Evolutionary conservation across 2,113 vertebrate genomes (phyloP).

Genomic region (Indri indri): DNA sequence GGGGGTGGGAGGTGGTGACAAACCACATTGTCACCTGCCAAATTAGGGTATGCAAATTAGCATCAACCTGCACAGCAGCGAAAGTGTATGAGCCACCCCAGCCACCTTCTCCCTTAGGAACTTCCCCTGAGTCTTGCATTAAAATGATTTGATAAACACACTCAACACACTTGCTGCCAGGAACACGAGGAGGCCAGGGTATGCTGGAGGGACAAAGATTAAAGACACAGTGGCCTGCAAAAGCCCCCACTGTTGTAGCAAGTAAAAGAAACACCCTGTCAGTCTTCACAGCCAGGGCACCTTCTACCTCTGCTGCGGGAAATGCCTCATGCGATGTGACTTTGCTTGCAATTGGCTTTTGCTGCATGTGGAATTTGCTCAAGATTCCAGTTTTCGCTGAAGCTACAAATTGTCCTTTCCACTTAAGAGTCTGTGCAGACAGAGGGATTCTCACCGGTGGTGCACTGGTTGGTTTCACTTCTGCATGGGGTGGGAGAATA

Average conservation of each 20-base stretch:
- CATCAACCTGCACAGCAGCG: not conserved
- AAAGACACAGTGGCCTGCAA: not conserved
- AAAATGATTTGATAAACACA: not conserved
- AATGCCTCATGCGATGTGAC: not conserved
- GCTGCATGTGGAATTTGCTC: not conserved
- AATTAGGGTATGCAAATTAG: not conserved
- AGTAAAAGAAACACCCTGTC: accelerated
- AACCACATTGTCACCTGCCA: not conserved
- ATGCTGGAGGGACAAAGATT: too few relatives aligned
- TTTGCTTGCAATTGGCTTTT: not conserved
- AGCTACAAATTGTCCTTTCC: conserved; percentile 62
- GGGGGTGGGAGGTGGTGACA: not conserved
- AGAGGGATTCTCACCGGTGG: conserved; percentile 49
- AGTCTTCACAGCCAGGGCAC: not conserved
- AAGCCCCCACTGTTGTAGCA: not conserved
- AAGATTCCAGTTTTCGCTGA: conserved; percentile 22
- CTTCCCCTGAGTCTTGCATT: not conserved
- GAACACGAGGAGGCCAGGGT: not conserved
- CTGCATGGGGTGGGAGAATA: conserved; percentile 9
- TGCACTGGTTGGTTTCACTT: not conserved
- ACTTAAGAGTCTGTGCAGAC: not conserved
- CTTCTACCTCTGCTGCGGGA: not conserved
- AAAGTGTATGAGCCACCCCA: accelerated
- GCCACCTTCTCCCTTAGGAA: not conserved
- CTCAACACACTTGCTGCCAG: not conserved